Evolutionary conservation across 2,888 invertebrate species (phyloP).

Genomic region (Amorpha juglandis): DNA sequence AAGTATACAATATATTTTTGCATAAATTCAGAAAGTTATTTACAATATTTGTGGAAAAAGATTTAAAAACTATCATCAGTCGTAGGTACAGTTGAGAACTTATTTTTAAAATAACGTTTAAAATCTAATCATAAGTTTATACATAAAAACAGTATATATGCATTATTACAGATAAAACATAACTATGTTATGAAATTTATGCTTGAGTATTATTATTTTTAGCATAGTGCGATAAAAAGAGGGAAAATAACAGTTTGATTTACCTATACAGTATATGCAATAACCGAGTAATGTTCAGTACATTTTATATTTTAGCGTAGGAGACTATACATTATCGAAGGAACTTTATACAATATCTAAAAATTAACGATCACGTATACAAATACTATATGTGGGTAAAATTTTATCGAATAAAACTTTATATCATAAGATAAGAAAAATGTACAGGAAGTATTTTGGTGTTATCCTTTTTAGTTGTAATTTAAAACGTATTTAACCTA

Average conservation of each 20-base stretch:
- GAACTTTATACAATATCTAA: slow-evolving; percentile 38
- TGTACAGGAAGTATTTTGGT: slow-evolving; percentile 73
- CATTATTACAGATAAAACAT: neutral
- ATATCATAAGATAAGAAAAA: slow-evolving; percentile 74
- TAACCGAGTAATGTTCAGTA: slow-evolving; percentile 8
- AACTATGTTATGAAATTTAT: neutral
- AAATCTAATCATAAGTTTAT: slow-evolving; percentile 46
- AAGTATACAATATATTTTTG: slow-evolving; percentile 46
- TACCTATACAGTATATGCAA: neutral
- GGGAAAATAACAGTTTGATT: neutral
- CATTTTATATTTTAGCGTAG: slow-evolving; percentile 22
- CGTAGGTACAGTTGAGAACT: slow-evolving; percentile 62
- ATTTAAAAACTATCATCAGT: slow-evolving; percentile 74
- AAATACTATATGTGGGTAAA: slow-evolving; percentile 44
- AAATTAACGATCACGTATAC: slow-evolving; percentile 42
- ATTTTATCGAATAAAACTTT: slow-evolving; percentile 55
- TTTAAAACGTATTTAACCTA: slow-evolving; percentile 47
- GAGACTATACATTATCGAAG: slow-evolving; percentile 31
- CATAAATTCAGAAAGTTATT: slow-evolving; percentile 50
- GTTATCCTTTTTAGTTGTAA: slow-evolving; percentile 66
- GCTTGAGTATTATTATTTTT: neutral
- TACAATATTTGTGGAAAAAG: slow-evolving; percentile 58
- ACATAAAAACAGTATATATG: slow-evolving; percentile 26
- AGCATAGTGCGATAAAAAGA: neutral
- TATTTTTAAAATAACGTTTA: slow-evolving; percentile 35